phyloP scores from a whole-genome alignment of 2,797 vertebrate species.

The Pterois miles region DNA sequence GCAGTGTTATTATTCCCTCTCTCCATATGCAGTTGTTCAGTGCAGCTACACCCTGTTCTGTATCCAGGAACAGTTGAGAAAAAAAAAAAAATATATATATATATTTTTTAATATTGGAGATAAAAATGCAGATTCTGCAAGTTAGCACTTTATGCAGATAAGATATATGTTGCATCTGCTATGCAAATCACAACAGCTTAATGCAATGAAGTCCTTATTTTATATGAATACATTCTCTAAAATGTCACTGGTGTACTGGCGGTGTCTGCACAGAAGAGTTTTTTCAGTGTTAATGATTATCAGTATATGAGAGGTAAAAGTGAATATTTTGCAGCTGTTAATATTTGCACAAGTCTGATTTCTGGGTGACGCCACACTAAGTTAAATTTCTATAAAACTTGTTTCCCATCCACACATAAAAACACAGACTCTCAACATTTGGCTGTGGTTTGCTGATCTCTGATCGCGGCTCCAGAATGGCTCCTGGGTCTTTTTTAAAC shows the following conservation, averaged over 20 bases:
- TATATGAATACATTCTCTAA: neutral
- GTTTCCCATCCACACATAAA: neutral
- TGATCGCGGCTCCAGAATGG: neutral
- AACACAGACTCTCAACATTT: neutral
- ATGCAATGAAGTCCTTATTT: neutral
- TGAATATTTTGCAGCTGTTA: neutral
- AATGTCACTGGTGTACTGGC: neutral
- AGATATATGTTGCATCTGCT: neutral
- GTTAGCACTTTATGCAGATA: neutral
- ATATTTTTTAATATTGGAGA: neutral
- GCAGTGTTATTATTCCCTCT: neutral
- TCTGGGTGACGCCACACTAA: neutral
- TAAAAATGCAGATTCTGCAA: neutral
- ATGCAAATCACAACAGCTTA: neutral
- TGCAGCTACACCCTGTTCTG: neutral
- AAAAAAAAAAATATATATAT: too few species aligned
- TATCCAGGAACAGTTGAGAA: neutral
- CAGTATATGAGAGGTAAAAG: neutral
- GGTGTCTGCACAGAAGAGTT: neutral
- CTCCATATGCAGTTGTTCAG: neutral
- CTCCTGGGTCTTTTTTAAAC: neutral
- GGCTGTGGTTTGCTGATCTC: neutral
- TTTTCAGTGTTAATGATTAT: neutral
- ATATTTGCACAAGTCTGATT: neutral
- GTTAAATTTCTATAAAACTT: neutral